These are phyloP conservation scores for Sorex fumeus DNA, from an alignment of 2,113 vertebrate genomes.

Conservation along the genomic window DNA sequence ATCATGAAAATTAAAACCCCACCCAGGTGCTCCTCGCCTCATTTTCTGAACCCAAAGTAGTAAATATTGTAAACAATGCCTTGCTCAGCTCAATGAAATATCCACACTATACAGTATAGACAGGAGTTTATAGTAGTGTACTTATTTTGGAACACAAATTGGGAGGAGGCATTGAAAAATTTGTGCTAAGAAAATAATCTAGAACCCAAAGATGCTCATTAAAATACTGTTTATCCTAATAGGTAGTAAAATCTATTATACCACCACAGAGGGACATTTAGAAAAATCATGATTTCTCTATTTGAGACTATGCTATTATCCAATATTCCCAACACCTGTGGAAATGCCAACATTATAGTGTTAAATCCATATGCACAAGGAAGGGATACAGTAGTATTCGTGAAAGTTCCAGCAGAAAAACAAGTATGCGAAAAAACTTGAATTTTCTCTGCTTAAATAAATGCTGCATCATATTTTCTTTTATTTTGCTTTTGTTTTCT, in stretches of 20 bases:
- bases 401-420: neutral
- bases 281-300: neutral
- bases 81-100: neutral
- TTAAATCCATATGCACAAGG: neutral
- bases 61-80: neutral
- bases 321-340: neutral
- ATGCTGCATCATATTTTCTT: slow-evolving; percentile 16
- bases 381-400: neutral
- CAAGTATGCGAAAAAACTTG: no score
- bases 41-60: neutral
- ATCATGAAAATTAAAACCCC: slow-evolving; percentile 40
- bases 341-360: neutral
- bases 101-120: neutral
- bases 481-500: neutral
- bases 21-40: neutral
- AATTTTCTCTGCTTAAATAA: neutral
- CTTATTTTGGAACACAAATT: slow-evolving; percentile 37
- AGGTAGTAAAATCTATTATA: neutral
- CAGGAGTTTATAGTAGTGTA: neutral
- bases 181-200: slow-evolving; percentile 25
- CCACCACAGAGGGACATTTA: neutral
- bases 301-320: neutral
- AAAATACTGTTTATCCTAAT: slow-evolving; percentile 1
- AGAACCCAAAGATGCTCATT: slow-evolving; percentile 47
- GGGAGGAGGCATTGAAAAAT: neutral